A percentile compares a stretch with the other conserved stretches of the same genome.
phyloP scores from a whole-genome alignment of 2,113 vertebrate species.

The Scopus umbretta region DNA sequence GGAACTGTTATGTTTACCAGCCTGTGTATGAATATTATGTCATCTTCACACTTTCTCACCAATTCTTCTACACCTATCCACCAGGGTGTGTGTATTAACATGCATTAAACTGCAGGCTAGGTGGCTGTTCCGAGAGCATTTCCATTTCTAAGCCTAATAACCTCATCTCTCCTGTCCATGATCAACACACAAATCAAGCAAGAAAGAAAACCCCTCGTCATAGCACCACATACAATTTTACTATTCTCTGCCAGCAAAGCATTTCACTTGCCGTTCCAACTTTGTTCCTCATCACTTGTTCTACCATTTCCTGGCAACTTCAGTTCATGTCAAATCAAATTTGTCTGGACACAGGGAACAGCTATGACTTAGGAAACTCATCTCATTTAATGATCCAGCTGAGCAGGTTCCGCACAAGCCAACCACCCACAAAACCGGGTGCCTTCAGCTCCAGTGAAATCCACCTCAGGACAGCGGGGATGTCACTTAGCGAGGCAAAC shows the following conservation, averaged over 20 bases:
- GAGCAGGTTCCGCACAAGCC: constrained; percentile 9
- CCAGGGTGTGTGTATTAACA: background rate
- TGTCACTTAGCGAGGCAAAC: background rate
- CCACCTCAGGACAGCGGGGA: background rate
- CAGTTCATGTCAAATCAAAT: background rate
- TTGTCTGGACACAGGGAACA: background rate
- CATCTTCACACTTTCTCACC: background rate
- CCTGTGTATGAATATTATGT: background rate
- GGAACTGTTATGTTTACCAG: background rate
- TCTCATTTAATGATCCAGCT: background rate
- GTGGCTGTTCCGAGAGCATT: background rate
- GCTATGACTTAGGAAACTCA: background rate
- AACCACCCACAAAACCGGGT: background rate
- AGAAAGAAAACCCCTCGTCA: no score
- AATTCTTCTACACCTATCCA: background rate
- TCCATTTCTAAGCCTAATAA: background rate
- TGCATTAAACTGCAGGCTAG: background rate
- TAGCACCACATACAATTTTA: background rate
- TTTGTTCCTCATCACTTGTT: background rate
- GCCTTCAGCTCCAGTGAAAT: background rate
- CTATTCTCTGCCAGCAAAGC: background rate
- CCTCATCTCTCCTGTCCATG: background rate
- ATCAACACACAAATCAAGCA: background rate
- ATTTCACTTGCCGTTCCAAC: background rate
- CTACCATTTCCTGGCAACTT: background rate